A percentile compares a stretch with the other conserved stretches of the same genome.
phyloP scores from a whole-genome alignment of 2,888 invertebrate species.

The Osedax fenrisi region DNA sequence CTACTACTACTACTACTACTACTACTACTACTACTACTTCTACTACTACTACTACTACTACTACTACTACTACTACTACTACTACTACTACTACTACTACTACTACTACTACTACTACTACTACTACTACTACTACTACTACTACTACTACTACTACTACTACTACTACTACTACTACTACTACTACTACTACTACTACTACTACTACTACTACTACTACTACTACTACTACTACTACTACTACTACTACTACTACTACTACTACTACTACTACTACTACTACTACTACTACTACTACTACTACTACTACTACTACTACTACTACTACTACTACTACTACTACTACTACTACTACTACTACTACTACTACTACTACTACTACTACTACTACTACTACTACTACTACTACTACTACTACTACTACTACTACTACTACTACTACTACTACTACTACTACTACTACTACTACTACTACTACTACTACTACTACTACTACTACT shows the following conservation, averaged over 20 bases:
- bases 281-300: background rate
- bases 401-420: conserved; percentile 10
- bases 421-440: conserved; percentile 7
- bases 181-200: background rate
- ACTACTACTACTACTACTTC: conserved; percentile 1
- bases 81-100: conserved; percentile 10
- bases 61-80: conserved; percentile 5
- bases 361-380: conserved; percentile 5
- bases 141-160: background rate
- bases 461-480: conserved; percentile 10
- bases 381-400: conserved; percentile 10
- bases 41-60: conserved; percentile 4
- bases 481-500: conserved; percentile 10
- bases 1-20: conserved; percentile 6
- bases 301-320: conserved; percentile 5
- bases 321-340: conserved; percentile 4
- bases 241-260: conserved; percentile 10
- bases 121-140: conserved; percentile 7
- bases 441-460: conserved; percentile 10
- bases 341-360: conserved; percentile 7
- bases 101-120: conserved; percentile 4
- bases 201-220: conserved; percentile 3
- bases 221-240: conserved; percentile 5
- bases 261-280: conserved; percentile 10
- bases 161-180: background rate